Percentiles rank a stretch among this genome's conserved stretches.
Conservation (phyloP, 2,797 vertebrate species). For the Mus minutoides region DNA sequence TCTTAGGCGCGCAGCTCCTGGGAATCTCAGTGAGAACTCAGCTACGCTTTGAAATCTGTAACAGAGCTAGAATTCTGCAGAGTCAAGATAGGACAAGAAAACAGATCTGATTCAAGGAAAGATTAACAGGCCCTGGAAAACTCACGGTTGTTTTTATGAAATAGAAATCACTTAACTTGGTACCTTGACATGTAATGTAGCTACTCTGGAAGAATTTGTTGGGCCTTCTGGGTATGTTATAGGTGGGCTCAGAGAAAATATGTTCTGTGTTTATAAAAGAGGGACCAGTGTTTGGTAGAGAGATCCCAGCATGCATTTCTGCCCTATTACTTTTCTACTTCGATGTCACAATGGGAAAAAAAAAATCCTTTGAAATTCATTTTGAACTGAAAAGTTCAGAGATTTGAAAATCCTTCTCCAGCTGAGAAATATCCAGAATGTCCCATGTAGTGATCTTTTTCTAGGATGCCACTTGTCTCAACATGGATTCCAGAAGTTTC, state of each 20-base stretch:
- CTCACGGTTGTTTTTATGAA: not conserved
- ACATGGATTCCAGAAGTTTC: constrained; percentile 5
- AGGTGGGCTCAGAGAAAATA: not conserved
- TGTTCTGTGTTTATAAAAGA: not conserved
- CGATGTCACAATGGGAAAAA: not conserved
- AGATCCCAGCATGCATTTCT: not conserved
- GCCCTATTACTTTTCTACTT: not conserved
- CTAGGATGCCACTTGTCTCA: not conserved
- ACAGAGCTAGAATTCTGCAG: not conserved
- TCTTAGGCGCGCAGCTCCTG: not conserved
- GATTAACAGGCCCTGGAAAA: not conserved
- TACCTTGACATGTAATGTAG: not conserved
- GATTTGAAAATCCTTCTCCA: not conserved
- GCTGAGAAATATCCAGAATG: not conserved
- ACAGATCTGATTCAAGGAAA: not conserved
- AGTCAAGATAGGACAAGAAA: not conserved
- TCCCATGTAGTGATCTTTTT: not conserved
- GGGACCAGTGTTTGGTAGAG: not conserved
- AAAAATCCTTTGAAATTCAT: not conserved
- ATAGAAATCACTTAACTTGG: not conserved
- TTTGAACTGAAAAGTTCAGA: not conserved
- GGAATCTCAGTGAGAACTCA: not conserved
- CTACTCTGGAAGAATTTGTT: not conserved
- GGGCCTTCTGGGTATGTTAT: not conserved
- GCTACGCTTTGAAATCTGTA: not conserved